Conservation (phyloP, 1,140 invertebrate species). For the Ruditapes philippinarum region DNA sequence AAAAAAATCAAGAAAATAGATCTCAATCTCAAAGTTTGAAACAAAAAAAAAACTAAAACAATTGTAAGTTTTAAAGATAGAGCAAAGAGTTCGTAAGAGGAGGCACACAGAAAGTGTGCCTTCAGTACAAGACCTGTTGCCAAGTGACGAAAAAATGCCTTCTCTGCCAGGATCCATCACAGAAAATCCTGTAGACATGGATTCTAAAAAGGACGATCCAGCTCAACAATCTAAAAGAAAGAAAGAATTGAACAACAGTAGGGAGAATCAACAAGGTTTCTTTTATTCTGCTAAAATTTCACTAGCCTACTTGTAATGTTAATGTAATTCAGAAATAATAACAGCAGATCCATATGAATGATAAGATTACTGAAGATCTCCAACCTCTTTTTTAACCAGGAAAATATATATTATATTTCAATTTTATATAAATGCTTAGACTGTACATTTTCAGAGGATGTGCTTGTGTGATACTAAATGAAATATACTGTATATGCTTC, state of each 20-base stretch:
- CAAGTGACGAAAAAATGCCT: neutral
- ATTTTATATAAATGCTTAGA: too few relatives aligned
- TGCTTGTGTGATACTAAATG: too few relatives aligned
- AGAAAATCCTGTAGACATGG: neutral
- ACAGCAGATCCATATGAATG: too few relatives aligned
- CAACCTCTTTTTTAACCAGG: too few relatives aligned
- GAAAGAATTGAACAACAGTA: slow-evolving; percentile 56
- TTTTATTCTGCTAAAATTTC: too few relatives aligned
- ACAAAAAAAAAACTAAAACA: neutral
- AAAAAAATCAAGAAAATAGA: neutral
- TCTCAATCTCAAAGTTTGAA: neutral
- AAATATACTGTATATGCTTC: too few relatives aligned
- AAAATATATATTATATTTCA: too few relatives aligned
- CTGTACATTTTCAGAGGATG: too few relatives aligned
- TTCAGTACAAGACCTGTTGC: neutral
- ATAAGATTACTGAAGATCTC: too few relatives aligned
- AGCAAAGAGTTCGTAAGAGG: slow-evolving; percentile 45
- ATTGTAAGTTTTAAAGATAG: slow-evolving; percentile 45
- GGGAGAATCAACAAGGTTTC: neutral
- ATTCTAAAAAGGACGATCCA: slow-evolving; percentile 16
- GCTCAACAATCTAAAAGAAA: slow-evolving; percentile 43
- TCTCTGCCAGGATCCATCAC: neutral
- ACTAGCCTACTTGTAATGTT: too few relatives aligned
- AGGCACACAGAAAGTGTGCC: slow-evolving; percentile 61
- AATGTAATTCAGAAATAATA: too few relatives aligned